Conservation (phyloP, 2,113 vertebrate genomes). For the Dasyprocta punctata region DNA sequence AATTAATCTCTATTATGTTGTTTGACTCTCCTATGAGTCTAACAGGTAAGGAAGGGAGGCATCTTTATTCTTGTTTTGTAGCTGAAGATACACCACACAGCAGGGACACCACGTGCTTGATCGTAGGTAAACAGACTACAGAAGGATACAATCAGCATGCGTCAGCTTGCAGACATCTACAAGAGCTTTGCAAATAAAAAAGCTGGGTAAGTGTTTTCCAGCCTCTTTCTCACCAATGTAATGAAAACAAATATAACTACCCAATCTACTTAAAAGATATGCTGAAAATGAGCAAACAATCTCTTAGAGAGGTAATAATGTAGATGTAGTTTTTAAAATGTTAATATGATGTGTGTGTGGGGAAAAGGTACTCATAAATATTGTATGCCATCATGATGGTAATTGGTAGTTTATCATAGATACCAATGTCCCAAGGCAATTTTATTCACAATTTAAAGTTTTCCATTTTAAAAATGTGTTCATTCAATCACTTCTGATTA, state of each 20-base stretch:
- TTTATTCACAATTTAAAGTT: not conserved
- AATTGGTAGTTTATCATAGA: not conserved
- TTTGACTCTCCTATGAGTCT: not conserved
- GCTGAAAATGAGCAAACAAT: not conserved
- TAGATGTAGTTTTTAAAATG: not conserved
- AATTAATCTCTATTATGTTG: not conserved
- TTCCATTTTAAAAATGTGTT: not conserved
- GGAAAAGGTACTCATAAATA: not conserved
- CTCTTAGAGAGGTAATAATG: not conserved
- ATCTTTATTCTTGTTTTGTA: not conserved
- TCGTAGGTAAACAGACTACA: not conserved
- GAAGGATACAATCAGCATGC: not conserved
- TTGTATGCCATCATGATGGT: not conserved
- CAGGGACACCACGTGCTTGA: not conserved
- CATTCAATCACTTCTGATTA: not conserved
- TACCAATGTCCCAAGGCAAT: not conserved
- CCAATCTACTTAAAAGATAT: not conserved
- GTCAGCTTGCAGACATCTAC: accelerated
- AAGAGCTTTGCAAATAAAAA: not conserved
- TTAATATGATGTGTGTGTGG: not conserved
- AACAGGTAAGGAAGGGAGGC: not conserved
- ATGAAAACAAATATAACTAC: not conserved
- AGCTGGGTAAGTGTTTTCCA: not conserved
- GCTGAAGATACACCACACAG: not conserved
- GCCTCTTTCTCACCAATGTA: not conserved